Base-by-base conservation (phyloP, 2,888 invertebrate species). In the Sepioteuthis lessoniana region DNA sequence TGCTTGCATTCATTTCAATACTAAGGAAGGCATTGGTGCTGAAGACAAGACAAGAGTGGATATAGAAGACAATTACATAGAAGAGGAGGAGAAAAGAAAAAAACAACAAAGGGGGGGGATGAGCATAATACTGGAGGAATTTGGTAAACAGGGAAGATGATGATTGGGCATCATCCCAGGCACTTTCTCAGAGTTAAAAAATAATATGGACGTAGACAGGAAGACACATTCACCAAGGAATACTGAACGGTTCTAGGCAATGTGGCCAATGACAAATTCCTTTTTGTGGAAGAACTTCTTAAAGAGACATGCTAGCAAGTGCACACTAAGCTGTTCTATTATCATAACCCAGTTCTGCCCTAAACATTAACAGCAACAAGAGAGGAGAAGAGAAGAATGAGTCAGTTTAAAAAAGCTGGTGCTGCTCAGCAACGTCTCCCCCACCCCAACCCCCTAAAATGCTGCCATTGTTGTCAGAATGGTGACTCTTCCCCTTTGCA, bases 221-320 rank as follows among this genome's bases (percentile, higher is more conserved):
- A 76, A 76, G n/a, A 76, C n/a, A 76, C 76, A 76, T n/a, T 76
- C 3, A 76, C 76, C 76, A 76, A 76, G 76, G 76, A 76, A 76
- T 76, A 76, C 76, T 76, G 76, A 76, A 76, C n/a, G 76, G 76
- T 13, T 42, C 42, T n/a, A 76, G 76, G 76, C 76, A 76, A n/a
- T 35, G n/a, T 76, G 76, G 76, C 76, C 76, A 76, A 76, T 76
- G 76, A 76, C n/a, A 76, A 76, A 76, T 76, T 76, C 76, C 76
- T 76, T 76, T 76, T 42, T 16, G 19, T 76, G 76, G 76, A 76
- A 76, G 76, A 76, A 35, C 76, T 76, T 76, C 13, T 31, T 10
- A 31, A 60, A 76, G n/a, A 76, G 76, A 76, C n/a, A 76, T 76
- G 76, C 76, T 76, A 76, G 76, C 76, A 76, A 76, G 76, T 76